These are phyloP conservation scores for Sclerurus mexicanus DNA, from an alignment of 2,113 vertebrate genomes.

Conservation along the genomic window DNA sequence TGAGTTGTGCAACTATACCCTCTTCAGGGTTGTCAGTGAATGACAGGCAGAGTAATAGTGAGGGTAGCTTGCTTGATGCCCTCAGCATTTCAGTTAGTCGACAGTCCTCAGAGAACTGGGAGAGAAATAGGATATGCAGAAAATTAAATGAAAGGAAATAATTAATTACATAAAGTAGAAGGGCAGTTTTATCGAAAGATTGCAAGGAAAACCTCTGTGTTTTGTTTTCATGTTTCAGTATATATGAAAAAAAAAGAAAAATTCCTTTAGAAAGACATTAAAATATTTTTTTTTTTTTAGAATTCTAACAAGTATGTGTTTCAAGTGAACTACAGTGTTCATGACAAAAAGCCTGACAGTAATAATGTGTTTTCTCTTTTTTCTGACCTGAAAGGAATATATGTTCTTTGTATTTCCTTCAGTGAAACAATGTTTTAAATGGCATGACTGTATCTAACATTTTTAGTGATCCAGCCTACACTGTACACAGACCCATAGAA, in stretches of 20 bases:
- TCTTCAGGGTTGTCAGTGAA: background rate
- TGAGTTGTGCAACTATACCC: background rate
- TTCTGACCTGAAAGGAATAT: background rate
- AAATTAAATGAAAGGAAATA: background rate
- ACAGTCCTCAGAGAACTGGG: accelerated
- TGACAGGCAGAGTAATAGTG: accelerated
- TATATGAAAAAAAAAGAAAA: background rate
- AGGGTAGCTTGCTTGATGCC: accelerated
- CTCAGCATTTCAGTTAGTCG: accelerated
- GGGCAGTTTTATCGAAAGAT: background rate
- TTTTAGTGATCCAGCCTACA: background rate
- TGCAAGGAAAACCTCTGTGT: background rate
- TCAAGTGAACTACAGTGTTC: background rate
- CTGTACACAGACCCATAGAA: background rate
- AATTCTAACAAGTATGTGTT: background rate
- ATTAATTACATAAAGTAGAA: background rate
- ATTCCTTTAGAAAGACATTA: background rate
- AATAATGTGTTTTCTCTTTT: background rate
- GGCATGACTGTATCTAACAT: no score
- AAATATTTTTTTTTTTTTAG: background rate
- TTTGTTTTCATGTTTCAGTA: background rate
- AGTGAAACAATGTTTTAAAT: background rate
- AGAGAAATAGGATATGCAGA: background rate
- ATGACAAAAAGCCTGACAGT: background rate
- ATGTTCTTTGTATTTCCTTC: background rate